Percentiles rank a stretch among this genome's conserved stretches.
These are phyloP conservation scores for Xylota sylvarum DNA, from an alignment of 2,888 invertebrate genomes.

Conservation along the genomic window DNA sequence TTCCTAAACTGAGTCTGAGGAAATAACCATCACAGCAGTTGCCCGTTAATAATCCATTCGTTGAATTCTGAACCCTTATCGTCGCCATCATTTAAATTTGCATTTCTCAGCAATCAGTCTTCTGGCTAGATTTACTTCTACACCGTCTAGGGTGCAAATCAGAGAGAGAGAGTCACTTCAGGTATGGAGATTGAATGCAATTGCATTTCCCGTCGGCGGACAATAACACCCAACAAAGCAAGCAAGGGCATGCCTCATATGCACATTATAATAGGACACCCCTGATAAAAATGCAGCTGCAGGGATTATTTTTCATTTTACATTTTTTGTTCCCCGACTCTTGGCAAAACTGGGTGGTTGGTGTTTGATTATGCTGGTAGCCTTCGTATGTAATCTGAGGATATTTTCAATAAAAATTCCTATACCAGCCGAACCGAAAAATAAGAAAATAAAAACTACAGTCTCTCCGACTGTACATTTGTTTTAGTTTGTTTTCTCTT, in stretches of 20 bases:
- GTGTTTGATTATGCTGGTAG: background rate
- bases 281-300: slow-evolving; percentile 67
- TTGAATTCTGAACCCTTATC: slow-evolving; percentile 7
- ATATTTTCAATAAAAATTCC: background rate
- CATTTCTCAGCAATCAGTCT: background rate
- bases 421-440: too few relatives aligned
- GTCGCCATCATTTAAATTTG: background rate
- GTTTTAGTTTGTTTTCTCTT: background rate
- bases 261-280: slow-evolving; percentile 62
- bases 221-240: slow-evolving; percentile 42
- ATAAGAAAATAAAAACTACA: background rate
- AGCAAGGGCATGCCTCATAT: slow-evolving; percentile 22
- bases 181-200: slow-evolving; percentile 45
- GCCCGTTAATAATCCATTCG: background rate
- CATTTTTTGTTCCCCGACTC: slow-evolving; percentile 7
- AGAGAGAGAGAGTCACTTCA: background rate
- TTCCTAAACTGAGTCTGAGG: background rate
- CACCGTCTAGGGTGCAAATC: slow-evolving; percentile 13
- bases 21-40: background rate
- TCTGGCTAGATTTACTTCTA: slow-evolving; percentile 8
- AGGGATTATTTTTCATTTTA: slow-evolving; percentile 57
- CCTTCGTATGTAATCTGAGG: background rate
- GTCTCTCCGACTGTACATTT: background rate
- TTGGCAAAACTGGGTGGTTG: too few relatives aligned
- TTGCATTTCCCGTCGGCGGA: slow-evolving; percentile 57